Conservation (phyloP, 2,113 vertebrate genomes). For the Carassius gibelio region DNA sequence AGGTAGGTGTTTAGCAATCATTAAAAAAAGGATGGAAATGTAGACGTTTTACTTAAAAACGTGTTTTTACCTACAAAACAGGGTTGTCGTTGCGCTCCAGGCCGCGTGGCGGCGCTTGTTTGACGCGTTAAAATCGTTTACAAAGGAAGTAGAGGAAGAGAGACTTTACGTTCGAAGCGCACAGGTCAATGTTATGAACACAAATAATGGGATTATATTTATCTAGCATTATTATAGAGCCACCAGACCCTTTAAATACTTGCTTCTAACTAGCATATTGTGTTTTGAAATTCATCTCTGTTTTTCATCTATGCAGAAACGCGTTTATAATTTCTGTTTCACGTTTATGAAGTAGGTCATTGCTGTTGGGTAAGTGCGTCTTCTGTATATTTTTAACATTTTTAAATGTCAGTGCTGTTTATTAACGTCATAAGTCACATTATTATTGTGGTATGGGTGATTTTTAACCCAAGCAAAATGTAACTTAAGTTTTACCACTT, state of each 20-base stretch:
- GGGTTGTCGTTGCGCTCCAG: neutral
- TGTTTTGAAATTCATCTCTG: neutral
- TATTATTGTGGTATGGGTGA: no score
- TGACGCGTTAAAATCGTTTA: neutral
- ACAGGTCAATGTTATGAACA: constrained; percentile 35
- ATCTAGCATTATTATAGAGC: neutral
- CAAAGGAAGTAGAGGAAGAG: neutral
- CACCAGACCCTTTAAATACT: neutral
- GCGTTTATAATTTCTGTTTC: neutral
- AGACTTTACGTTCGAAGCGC: neutral
- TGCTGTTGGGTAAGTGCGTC: constrained; percentile 1
- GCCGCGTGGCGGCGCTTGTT: neutral
- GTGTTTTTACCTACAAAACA: no score
- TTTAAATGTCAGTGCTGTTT: neutral
- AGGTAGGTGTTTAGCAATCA: neutral
- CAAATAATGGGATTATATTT: neutral
- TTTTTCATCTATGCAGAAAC: neutral
- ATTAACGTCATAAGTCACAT: neutral
- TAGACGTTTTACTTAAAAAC: neutral
- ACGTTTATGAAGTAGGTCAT: constrained; percentile 28
- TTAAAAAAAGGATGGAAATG: neutral
- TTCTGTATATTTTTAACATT: neutral
- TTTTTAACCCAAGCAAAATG: neutral
- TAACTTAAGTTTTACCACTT: neutral
- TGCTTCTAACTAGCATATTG: neutral